phyloP scores from a whole-genome alignment of 2,888 invertebrate species.

The Rhagophthalmus giganteus region DNA sequence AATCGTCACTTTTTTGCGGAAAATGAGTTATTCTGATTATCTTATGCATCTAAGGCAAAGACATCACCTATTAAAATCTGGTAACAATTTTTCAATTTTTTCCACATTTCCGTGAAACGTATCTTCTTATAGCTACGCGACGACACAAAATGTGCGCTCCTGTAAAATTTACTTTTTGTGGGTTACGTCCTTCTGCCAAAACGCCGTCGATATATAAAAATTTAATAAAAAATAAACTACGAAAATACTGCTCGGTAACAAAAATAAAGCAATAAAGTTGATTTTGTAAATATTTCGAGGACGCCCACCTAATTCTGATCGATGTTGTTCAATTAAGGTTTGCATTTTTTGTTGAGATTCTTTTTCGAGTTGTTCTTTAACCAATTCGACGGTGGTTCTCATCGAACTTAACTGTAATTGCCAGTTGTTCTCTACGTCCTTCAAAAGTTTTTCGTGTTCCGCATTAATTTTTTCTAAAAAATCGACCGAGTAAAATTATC shows the following conservation, averaged over 20 bases:
- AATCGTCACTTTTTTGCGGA: too few species aligned
- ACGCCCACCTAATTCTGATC: slow-evolving; percentile 62
- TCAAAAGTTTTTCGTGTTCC: slow-evolving; percentile 52
- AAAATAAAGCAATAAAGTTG: neutral
- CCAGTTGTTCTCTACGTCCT: slow-evolving; percentile 53
- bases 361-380: slow-evolving; percentile 57
- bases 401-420: slow-evolving; percentile 54
- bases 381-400: slow-evolving; percentile 53
- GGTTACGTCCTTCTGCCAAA: too few species aligned
- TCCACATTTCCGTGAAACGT: neutral
- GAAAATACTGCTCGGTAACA: too few species aligned
- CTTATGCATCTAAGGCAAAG: too few species aligned
- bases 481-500: neutral
- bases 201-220: too few species aligned
- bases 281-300: neutral
- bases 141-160: too few species aligned
- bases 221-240: too few species aligned
- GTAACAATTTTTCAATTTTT: neutral
- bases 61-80: neutral
- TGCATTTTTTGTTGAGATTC: slow-evolving; percentile 56
- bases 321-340: slow-evolving; percentile 61
- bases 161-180: too few species aligned
- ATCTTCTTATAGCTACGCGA: neutral
- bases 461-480: slow-evolving; percentile 51
- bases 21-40: too few species aligned